Evolutionary conservation across 2,113 vertebrate genomes (phyloP).

Genomic region (Crotalus horridus): DNA sequence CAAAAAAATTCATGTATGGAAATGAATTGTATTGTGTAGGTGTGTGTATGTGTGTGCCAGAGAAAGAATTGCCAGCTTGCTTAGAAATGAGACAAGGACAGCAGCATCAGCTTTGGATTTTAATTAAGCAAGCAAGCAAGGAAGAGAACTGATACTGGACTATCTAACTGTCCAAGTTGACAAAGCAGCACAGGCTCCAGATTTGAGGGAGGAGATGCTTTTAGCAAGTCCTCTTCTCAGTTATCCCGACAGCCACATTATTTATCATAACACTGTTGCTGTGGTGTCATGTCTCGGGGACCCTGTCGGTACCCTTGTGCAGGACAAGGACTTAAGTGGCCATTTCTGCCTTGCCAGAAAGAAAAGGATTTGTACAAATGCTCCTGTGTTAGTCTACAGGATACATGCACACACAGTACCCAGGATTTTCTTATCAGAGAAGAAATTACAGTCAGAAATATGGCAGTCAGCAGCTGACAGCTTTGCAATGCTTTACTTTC

Average conservation of each 20-base stretch:
- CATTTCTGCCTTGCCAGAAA: background rate
- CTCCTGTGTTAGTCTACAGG: background rate
- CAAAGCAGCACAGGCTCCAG: background rate
- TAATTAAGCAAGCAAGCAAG: background rate
- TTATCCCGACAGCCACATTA: background rate
- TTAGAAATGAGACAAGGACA: background rate
- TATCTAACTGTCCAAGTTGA: background rate
- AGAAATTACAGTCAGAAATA: background rate
- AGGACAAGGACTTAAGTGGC: background rate
- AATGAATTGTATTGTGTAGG: background rate
- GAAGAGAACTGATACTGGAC: background rate
- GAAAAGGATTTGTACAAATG: background rate
- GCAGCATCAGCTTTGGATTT: background rate
- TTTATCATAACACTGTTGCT: background rate
- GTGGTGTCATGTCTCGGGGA: background rate
- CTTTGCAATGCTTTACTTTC: conserved; percentile 36
- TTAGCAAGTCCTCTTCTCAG: background rate
- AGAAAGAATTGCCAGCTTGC: background rate
- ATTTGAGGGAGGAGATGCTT: background rate
- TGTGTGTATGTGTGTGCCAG: background rate
- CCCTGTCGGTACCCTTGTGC: background rate
- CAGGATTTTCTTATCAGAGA: background rate
- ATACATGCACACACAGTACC: background rate
- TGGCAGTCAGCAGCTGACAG: conserved; percentile 25
- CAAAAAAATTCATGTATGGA: background rate